These are phyloP conservation scores for Apodemus agrarius DNA, from an alignment of 2,797 vertebrate species.

Conservation along the genomic window DNA sequence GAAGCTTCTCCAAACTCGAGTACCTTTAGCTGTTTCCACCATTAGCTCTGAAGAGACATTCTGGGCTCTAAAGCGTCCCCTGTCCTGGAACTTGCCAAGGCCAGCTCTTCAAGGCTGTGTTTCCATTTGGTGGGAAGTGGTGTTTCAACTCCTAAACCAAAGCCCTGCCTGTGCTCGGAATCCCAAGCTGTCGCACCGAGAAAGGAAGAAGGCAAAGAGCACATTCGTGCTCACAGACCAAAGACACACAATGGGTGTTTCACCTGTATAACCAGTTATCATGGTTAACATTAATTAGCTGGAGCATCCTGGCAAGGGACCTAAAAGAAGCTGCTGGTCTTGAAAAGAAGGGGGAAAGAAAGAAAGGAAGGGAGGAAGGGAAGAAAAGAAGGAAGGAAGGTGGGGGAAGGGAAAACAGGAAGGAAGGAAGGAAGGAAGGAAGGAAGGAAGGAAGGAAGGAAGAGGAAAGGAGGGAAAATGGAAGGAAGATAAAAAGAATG, in stretches of 20 bases:
- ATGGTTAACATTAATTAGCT: neutral
- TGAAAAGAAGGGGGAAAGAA: neutral
- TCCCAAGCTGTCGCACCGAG: too few relatives aligned
- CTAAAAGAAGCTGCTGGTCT: neutral
- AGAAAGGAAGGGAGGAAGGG: too few relatives aligned
- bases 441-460: too few relatives aligned
- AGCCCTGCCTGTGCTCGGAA: rapidly evolving
- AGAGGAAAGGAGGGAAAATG: neutral
- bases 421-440: too few relatives aligned
- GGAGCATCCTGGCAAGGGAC: neutral
- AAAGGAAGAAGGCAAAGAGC: neutral
- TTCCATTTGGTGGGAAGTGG: neutral
- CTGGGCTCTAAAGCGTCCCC: neutral
- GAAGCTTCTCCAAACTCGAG: neutral
- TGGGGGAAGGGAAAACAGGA: too few relatives aligned
- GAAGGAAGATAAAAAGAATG: neutral
- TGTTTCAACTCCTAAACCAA: too few relatives aligned
- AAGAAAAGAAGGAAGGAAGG: neutral
- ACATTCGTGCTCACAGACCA: rapidly evolving
- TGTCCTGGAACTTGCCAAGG: neutral
- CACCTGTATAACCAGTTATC: neutral
- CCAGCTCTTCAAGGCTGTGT: neutral
- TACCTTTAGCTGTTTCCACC: too few relatives aligned
- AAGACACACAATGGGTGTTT: neutral
- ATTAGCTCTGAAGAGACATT: neutral